These are phyloP conservation scores for Peromyscus polionotus DNA, from an alignment of 2,113 vertebrate genomes.

Conservation along the genomic window DNA sequence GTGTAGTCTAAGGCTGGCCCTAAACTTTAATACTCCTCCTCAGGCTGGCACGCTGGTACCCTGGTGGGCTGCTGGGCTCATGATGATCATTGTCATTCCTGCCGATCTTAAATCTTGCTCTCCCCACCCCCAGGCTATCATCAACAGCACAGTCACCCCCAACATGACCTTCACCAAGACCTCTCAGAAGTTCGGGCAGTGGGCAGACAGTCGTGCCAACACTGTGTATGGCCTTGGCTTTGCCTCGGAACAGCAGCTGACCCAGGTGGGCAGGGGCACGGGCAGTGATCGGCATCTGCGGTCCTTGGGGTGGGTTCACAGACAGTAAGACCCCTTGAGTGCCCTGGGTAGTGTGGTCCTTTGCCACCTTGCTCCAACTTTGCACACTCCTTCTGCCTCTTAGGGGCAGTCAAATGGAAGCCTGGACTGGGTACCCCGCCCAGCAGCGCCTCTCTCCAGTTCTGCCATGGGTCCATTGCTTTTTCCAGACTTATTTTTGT, in stretches of 20 bases:
- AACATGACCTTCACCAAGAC: slow-evolving; percentile 99
- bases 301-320: background rate
- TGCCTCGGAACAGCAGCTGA: slow-evolving; percentile 96
- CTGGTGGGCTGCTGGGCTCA: background rate
- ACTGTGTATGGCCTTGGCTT: slow-evolving; percentile 97
- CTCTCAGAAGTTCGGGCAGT: slow-evolving; percentile 99
- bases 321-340: background rate
- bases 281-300: background rate
- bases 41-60: too few species aligned
- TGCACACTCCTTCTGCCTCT: background rate
- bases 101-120: background rate
- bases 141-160: slow-evolving; percentile 97
- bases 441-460: too few species aligned
- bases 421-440: too few species aligned
- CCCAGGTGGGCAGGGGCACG: slow-evolving; percentile 88
- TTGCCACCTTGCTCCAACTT: background rate
- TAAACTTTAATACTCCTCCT: too few species aligned
- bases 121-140: slow-evolving; percentile 91
- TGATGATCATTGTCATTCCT: background rate
- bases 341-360: background rate
- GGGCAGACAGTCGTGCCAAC: slow-evolving; percentile 98
- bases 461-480: background rate
- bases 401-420: background rate
- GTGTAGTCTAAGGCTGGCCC: background rate
- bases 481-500: background rate